These are phyloP conservation scores for Ophioderma brevispina DNA, from an alignment of 35 echinoderm and acorn worm genomes.

Conservation along the genomic window DNA sequence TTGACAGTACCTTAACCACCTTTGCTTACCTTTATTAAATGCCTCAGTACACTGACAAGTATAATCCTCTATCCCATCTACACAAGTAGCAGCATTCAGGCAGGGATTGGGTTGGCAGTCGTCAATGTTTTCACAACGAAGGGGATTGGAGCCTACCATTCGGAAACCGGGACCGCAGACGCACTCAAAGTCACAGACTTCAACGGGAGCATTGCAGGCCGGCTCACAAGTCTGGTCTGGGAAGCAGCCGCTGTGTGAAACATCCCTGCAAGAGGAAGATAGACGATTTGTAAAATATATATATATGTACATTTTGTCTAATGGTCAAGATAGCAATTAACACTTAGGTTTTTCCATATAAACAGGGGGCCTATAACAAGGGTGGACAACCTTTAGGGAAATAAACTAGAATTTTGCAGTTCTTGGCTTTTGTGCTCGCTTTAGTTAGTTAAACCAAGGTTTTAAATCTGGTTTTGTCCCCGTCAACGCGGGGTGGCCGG, in stretches of 20 bases:
- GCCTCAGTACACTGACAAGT: constrained; percentile 85
- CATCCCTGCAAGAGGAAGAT: constrained; percentile 60
- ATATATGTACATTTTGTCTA: not conserved
- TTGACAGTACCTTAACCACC: not conserved
- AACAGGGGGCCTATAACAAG: too few species aligned
- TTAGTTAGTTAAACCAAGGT: too few species aligned
- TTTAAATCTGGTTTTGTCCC: too few species aligned
- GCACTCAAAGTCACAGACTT: constrained; percentile 88
- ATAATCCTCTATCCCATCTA: constrained; percentile 91
- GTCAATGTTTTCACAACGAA: constrained; percentile 85
- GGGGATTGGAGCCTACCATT: constrained; percentile 26
- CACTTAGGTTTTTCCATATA: too few species aligned
- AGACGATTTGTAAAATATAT: not conserved
- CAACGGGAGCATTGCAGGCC: constrained; percentile 60
- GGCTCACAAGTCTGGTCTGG: constrained; percentile 89
- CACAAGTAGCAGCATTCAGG: constrained; percentile 91
- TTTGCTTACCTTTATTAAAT: constrained; percentile 89
- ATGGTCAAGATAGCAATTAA: not conserved
- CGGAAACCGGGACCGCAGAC: constrained; percentile 82
- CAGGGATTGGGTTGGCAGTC: constrained; percentile 85
- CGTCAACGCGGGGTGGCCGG: too few species aligned
- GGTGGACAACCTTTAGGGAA: too few species aligned
- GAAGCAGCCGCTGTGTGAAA: constrained; percentile 81
- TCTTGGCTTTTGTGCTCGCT: too few species aligned
- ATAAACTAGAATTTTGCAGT: too few species aligned